These are phyloP conservation scores for Lasius platythorax DNA, from an alignment of 2,888 invertebrate species.

Conservation along the genomic window DNA sequence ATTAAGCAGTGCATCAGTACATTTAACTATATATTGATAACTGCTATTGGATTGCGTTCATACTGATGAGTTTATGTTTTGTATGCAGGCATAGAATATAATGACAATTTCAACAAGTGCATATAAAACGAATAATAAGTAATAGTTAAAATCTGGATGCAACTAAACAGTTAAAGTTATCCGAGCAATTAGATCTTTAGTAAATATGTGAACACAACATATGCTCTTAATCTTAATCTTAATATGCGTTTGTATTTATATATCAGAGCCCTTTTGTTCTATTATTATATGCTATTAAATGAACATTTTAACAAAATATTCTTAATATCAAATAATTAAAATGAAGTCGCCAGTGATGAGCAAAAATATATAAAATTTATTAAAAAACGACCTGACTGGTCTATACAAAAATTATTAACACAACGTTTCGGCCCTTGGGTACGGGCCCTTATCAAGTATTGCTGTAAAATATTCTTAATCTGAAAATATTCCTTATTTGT, in stretches of 20 bases:
- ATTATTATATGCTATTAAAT: not conserved
- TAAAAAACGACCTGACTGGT: too few relatives aligned
- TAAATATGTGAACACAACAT: not conserved
- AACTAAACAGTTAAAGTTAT: not conserved
- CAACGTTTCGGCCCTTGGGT: too few relatives aligned
- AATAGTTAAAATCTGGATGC: constrained; percentile 17
- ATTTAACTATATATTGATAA: not conserved
- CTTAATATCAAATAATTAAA: not conserved
- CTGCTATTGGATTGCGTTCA: not conserved
- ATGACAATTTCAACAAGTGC: not conserved
- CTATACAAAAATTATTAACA: too few relatives aligned
- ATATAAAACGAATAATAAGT: not conserved
- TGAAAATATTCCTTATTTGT: not conserved
- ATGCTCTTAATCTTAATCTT: not conserved
- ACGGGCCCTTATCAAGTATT: too few relatives aligned
- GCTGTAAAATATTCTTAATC: not conserved
- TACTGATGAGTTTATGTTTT: not conserved
- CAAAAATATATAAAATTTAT: too few relatives aligned
- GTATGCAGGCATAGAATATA: not conserved
- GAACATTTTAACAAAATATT: not conserved
- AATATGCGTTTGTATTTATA: too few relatives aligned
- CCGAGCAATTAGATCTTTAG: not conserved
- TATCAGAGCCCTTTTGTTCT: too few relatives aligned
- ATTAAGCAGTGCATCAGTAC: not conserved
- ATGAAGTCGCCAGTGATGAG: too few relatives aligned